Evolutionary conservation across 1,140 invertebrate species (phyloP).

Genomic region (Anagrus nilaparvatae): DNA sequence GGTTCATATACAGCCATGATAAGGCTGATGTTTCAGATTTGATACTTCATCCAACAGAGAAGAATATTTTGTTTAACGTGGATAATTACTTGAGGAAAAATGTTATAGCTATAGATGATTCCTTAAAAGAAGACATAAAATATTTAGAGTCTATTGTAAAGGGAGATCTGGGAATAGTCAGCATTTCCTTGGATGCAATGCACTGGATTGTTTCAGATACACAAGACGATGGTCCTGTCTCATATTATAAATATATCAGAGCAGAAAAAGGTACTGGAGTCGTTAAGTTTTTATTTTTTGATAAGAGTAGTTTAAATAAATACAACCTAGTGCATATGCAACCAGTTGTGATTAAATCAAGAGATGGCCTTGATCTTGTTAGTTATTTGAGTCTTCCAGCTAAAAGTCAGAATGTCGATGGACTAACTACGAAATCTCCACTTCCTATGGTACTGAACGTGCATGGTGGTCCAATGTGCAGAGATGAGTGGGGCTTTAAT

Average conservation of each 20-base stretch:
- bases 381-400: neutral
- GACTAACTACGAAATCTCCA: neutral
- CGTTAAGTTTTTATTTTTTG: neutral
- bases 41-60: too few relatives aligned
- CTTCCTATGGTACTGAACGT: neutral
- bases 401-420: too few relatives aligned
- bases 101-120: too few relatives aligned
- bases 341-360: neutral
- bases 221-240: neutral
- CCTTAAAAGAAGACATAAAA: neutral
- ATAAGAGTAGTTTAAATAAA: neutral
- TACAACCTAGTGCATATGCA: too few relatives aligned
- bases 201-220: neutral
- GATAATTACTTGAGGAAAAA: too few relatives aligned
- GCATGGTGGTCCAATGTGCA: neutral
- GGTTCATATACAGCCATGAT: too few relatives aligned
- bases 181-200: neutral
- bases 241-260: neutral
- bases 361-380: neutral
- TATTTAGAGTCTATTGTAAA: neutral
- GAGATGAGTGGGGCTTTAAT: neutral
- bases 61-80: too few relatives aligned
- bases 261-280: too few relatives aligned
- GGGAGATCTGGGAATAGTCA: neutral
- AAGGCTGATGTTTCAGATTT: too few relatives aligned